Conservation (phyloP, 2,888 invertebrate species). For the Myathropa florea region DNA sequence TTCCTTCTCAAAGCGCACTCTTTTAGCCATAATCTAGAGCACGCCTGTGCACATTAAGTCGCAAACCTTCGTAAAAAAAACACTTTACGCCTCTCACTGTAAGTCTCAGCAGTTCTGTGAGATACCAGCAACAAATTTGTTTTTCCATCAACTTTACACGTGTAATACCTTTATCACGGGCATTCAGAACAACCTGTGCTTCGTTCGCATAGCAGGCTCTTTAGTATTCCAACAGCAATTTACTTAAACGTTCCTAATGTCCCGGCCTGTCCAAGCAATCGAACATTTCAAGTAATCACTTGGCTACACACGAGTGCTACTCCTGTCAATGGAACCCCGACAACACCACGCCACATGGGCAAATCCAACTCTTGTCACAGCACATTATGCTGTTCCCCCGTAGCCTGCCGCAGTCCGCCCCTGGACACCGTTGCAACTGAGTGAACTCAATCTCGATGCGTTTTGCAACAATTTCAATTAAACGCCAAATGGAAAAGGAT, state of each 20-base stretch:
- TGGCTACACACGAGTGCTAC: conserved; percentile 29
- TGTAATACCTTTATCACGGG: not conserved
- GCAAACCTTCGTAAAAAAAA: not conserved
- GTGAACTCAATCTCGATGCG: conserved; percentile 63
- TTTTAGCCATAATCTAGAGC: not conserved
- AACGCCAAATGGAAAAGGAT: conserved; percentile 63
- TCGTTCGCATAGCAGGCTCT: not conserved
- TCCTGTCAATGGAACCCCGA: conserved; percentile 18
- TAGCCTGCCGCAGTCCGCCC: not conserved
- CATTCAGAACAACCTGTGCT: not conserved
- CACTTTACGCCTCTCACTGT: not conserved
- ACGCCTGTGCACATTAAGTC: not conserved
- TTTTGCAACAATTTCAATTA: conserved; percentile 68
- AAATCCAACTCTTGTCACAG: conserved; percentile 8
- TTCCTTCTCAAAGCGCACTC: not conserved
- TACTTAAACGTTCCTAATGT: conserved; percentile 44
- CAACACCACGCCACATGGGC: not conserved
- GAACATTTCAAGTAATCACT: conserved; percentile 50
- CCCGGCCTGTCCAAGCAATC: conserved; percentile 37
- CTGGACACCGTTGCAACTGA: conserved; percentile 24
- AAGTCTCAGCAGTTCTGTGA: not conserved
- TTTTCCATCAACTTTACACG: not conserved
- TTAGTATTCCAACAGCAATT: conserved; percentile 14
- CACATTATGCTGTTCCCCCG: conserved; percentile 5
- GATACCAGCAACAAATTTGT: not conserved